phyloP scores from a whole-genome alignment of 2,113 vertebrate species.

The Chionodraco myersi region DNA sequence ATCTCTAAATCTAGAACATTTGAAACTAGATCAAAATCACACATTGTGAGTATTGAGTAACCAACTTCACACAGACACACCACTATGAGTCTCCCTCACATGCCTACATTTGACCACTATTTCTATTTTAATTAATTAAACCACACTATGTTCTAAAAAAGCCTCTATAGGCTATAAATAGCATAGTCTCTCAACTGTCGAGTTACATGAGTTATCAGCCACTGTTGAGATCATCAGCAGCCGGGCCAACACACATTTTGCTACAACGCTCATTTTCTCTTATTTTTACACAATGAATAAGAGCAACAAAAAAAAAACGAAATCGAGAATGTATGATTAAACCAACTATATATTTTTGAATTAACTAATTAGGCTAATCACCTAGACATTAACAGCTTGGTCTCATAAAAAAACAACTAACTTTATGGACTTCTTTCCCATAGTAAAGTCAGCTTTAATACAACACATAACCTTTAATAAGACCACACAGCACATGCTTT shows the following conservation, averaged over 20 bases:
- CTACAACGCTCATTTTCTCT: not conserved
- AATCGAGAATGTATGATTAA: not conserved
- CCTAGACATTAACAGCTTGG: constrained; percentile 1
- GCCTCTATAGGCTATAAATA: constrained; percentile 38
- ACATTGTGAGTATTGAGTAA: not conserved
- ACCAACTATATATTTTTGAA: not conserved
- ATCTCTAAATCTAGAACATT: not conserved
- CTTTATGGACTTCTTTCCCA: constrained; percentile 15
- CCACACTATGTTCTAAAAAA: constrained; percentile 15
- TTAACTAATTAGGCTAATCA: not conserved
- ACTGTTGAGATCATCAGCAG: not conserved
- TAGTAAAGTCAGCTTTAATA: not conserved
- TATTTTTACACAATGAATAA: not conserved
- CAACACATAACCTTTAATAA: not conserved
- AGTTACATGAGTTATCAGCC: constrained; percentile 42
- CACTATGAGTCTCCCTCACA: not conserved
- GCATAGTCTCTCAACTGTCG: not conserved
- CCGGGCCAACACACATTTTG: not conserved
- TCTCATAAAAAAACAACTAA: not conserved
- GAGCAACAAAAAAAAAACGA: not conserved
- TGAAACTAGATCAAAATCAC: not conserved
- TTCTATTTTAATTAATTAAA: not conserved
- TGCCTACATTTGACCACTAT: not conserved
- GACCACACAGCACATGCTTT: constrained; percentile 7
- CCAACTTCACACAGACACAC: not conserved